Conservation (phyloP, 2,113 vertebrate species). For the Sterrhoptilus dennistouni region DNA sequence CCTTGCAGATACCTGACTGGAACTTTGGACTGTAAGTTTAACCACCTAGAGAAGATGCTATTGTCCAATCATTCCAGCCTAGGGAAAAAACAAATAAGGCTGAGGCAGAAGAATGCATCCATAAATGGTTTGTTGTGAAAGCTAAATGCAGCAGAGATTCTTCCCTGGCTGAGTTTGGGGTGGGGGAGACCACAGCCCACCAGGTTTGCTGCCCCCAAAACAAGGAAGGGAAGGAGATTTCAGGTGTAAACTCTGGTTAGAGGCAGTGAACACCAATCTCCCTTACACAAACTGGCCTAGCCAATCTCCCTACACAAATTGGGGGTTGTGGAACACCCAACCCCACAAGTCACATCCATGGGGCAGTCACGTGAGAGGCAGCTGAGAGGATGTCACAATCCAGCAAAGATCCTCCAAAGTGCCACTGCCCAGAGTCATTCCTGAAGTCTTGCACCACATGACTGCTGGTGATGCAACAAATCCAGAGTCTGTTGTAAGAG, state of each 20-base stretch:
- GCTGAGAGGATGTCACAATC: no score
- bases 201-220: not conserved
- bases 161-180: not conserved
- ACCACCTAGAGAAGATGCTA: not conserved
- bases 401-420: not conserved
- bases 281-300: not conserved
- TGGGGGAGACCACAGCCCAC: not conserved
- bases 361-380: not conserved
- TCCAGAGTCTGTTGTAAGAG: not conserved
- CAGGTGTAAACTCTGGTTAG: not conserved
- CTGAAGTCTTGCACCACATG: not conserved
- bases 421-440: no score
- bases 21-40: not conserved
- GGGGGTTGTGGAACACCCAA: no score
- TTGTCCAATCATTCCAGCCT: not conserved
- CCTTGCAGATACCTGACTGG: not conserved
- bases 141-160: not conserved
- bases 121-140: not conserved
- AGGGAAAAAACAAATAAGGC: not conserved
- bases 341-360: no score
- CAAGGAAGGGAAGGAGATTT: not conserved
- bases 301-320: no score
- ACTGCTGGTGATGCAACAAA: not conserved
- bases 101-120: not conserved
- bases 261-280: not conserved